Conservation (phyloP, 2,888 invertebrate species). For the Alloscopus bannaensis region DNA sequence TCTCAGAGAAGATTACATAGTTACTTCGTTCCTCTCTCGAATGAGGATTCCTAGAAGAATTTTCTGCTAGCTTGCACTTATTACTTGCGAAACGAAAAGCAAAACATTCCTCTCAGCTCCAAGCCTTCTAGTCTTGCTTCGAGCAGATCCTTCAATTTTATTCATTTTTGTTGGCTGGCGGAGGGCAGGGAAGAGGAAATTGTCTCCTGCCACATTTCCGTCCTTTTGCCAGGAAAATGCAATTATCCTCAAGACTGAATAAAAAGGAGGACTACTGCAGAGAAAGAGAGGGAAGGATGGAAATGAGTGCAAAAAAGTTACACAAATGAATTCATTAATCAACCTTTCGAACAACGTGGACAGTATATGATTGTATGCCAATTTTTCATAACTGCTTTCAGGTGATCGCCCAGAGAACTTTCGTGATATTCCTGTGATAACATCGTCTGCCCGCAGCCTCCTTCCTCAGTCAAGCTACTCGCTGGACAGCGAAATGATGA, state of each 20-base stretch:
- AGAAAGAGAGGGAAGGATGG: not conserved
- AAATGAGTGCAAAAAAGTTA: too few species aligned
- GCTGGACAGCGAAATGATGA: not conserved
- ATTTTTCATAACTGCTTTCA: too few species aligned
- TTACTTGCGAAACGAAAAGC: too few species aligned
- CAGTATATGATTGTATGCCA: too few species aligned
- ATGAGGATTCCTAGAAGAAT: not conserved
- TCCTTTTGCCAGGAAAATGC: not conserved
- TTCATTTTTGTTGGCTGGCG: conserved; percentile 15
- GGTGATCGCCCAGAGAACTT: conserved; percentile 70
- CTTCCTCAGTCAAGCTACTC: conserved; percentile 22
- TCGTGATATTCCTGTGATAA: conserved; percentile 66
- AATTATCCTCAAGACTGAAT: conserved; percentile 5
- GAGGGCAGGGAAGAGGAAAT: too few species aligned
- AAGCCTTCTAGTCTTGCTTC: too few species aligned
- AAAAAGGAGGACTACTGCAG: not conserved
- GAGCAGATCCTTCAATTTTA: conserved; percentile 4
- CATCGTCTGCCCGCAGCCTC: conserved; percentile 27
- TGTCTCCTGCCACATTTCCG: conserved; percentile 18
- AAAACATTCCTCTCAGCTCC: too few species aligned
- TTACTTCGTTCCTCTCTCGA: not conserved
- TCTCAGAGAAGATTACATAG: too few species aligned
- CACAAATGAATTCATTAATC: conserved; percentile 1
- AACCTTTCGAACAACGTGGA: not conserved
- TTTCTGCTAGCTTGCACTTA: conserved; percentile 17